Evolutionary conservation across 2,113 vertebrate genomes (phyloP).

Genomic region (Anseranas semipalmata): DNA sequence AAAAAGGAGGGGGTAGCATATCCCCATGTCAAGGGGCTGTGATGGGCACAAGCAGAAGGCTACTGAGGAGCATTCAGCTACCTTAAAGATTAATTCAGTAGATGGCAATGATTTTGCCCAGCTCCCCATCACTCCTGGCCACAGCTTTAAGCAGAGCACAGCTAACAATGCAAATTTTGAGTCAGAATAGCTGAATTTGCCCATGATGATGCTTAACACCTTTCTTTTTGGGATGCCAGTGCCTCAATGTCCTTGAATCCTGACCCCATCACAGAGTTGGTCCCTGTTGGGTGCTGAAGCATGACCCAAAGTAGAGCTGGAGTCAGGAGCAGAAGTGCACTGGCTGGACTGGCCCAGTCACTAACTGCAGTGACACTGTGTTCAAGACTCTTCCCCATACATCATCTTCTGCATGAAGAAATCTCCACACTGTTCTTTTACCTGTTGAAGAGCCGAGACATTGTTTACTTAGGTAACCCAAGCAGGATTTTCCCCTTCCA

Average conservation of each 20-base stretch:
- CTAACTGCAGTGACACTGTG: rapidly evolving
- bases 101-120: not conserved
- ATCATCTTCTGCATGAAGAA: not conserved
- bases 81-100: not conserved
- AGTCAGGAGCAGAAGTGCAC: not conserved
- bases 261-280: not conserved
- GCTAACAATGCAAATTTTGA: not conserved
- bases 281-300: not conserved
- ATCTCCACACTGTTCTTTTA: not conserved
- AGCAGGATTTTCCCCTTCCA: not conserved
- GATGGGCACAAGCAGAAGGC: not conserved
- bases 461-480: not conserved
- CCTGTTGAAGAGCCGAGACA: not conserved
- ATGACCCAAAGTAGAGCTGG: not conserved
- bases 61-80: not conserved
- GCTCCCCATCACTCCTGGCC: not conserved
- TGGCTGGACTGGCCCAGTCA: not conserved
- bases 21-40: not conserved
- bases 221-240: not conserved
- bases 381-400: not conserved
- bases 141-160: not conserved
- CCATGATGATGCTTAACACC: rapidly evolving
- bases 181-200: not conserved
- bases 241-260: not conserved
- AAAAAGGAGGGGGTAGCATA: not conserved